Evolutionary conservation across 1,140 invertebrate genomes (phyloP), one percentile per base, ranked within the genome.

Genomic region (Lordiphosa mommai): DNA sequence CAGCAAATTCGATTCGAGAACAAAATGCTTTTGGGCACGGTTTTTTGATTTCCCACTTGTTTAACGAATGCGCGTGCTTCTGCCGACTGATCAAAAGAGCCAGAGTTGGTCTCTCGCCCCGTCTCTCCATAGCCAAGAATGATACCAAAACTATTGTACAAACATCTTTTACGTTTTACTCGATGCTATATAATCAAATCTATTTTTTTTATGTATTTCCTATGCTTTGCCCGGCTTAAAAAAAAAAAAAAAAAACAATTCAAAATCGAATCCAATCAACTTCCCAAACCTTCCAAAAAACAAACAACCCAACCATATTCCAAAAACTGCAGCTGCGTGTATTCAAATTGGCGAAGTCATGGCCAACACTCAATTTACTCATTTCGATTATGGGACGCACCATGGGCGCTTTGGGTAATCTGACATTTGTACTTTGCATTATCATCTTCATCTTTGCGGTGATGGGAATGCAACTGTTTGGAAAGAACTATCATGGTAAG

Each of bases 371-470:
- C 86, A 99, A 98, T 92, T 93, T 98, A 91, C 92, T 99, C 72
- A 98, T 99, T 88, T 97, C 96, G 72, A 98, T 99, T 89, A 98
- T 98, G 94, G 97, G 96, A 63, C 94, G 96, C 91, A 98, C 97
- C 20, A 95, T 99, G 91, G 97, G 97, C 82, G 97, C 97, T 79
- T 92, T 99, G 89, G 97, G 97, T 92, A 98, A 98, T 92, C 91
- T 98, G 89, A 97, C 96, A 69, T 97, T 98, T 91, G 96, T 98
- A 67, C 92, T 98, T 87, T 96, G 94, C 88, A 98, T 98, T 90
- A 97, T 98, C 90, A 97, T 98, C 91, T 98, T 98, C 92, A 98
- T 98, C 89, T 98, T 98, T 91, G 96, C 97, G 89, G 96, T 98
- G 61, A 97, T 98, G 96, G 97, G 97, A 72, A 98, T 98, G 95